These are phyloP conservation scores for Corythoichthys haematopterus DNA, from an alignment of 2,113 vertebrate species.

Conservation along the genomic window DNA sequence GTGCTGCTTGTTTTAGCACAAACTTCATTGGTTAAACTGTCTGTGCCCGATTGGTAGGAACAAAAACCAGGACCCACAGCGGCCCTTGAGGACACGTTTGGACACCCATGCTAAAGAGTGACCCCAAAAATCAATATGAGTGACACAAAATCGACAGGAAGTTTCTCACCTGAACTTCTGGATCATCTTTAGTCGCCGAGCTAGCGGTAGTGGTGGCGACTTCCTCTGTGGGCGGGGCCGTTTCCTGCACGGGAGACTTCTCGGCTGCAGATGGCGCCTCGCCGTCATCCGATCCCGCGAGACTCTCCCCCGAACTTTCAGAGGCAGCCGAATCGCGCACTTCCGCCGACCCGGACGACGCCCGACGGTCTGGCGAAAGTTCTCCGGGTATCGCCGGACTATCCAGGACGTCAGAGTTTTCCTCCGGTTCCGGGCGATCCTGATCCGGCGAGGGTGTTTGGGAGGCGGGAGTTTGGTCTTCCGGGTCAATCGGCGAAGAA, in stretches of 20 bases:
- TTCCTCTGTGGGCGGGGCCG: slow-evolving; percentile 12
- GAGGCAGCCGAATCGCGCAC: not conserved
- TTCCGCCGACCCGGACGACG: not conserved
- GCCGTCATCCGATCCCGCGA: not conserved
- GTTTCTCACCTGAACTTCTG: slow-evolving; percentile 43
- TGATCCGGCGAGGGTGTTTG: too few relatives aligned
- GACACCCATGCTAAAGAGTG: too few relatives aligned
- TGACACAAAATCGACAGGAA: too few relatives aligned
- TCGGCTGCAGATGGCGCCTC: slow-evolving; percentile 28
- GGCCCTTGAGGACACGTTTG: too few relatives aligned
- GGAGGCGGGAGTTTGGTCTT: not conserved
- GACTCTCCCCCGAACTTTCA: not conserved
- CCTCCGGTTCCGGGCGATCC: not conserved
- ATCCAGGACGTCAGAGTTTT: not conserved
- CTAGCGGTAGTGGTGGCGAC: not conserved
- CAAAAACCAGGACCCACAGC: too few relatives aligned
- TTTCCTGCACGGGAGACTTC: slow-evolving; percentile 65
- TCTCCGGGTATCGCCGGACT: not conserved
- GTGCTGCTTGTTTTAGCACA: too few relatives aligned
- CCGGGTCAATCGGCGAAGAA: not conserved
- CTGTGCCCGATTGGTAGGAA: too few relatives aligned
- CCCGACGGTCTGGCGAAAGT: not conserved
- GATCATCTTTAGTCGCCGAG: slow-evolving; percentile 29
- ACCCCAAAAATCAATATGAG: too few relatives aligned
- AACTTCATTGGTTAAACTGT: too few relatives aligned